Evolutionary conservation across 1,140 invertebrate genomes (phyloP), one percentile per base, ranked within the genome.

Genomic region (Caenorhabditis brenneri): DNA sequence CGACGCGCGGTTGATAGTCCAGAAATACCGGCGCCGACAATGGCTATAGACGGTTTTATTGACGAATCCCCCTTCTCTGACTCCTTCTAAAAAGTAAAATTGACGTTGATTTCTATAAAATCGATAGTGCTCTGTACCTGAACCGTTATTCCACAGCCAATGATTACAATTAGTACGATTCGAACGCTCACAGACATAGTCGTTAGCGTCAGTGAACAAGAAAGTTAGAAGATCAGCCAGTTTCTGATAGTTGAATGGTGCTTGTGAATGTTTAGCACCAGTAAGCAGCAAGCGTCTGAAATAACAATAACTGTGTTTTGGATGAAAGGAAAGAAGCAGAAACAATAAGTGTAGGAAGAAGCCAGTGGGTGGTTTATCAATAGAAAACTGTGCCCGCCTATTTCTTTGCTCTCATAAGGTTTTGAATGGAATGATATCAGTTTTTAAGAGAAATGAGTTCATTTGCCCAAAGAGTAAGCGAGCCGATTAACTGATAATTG

Each of bases 11-110:
- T 91, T 36, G 91, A 86, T 19, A 93, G 79, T 24, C 92, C 92
- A 82, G 92, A 91, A 33, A 91, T 87, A 39, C 92, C 92, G 31
- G 92, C 92, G 58, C 92, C 92, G 69, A 93, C 88, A 39, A 93
- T 88, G 6, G 86, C 86, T 69, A 87, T 84, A 46, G 79, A 81
- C 22, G 84, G 84, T 78, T 81, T 49, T 69, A 39, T 53, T 22
- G 58, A 81, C 16, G 60, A 29, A 12, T 83, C 65, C 79, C 51
- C 79, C 31, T 58, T 80, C 53, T 51, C 48, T 65, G 82, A 83
- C 24, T 83, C 82, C 79, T 83, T 83, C 82, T 83, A 48, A 58
- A 83, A 36, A 39, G 12, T n/a, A 60, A 60, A 65, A 33, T 15
- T 42, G 24, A 58, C 1, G 3, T 36, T 65, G 15, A 12, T 36